phyloP scores from a whole-genome alignment of 2,113 vertebrate species.

The Oxygymnocypris stewartii region DNA sequence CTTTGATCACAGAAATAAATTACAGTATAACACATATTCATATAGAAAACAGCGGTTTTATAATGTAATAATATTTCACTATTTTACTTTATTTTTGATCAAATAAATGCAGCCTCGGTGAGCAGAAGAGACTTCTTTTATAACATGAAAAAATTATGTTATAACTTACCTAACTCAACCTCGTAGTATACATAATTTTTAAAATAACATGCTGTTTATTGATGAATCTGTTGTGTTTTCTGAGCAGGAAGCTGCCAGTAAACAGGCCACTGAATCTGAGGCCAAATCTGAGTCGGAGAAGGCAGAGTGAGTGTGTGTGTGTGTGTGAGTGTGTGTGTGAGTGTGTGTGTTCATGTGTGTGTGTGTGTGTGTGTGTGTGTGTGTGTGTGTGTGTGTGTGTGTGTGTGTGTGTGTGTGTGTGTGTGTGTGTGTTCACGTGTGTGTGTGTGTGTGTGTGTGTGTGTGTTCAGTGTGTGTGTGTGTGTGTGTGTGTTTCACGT shows the following conservation, averaged over 20 bases:
- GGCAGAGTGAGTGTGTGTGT: constrained; percentile 84
- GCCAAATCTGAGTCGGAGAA: constrained; percentile 88
- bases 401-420: background rate
- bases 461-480: background rate
- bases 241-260: constrained; percentile 80
- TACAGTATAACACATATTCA: too few species aligned
- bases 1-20: too few species aligned
- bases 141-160: background rate
- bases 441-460: constrained; percentile 9
- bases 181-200: background rate
- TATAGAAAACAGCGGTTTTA: too few species aligned
- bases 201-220: background rate
- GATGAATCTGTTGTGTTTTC: constrained; percentile 18
- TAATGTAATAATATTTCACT: too few species aligned
- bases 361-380: too few species aligned
- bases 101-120: too few species aligned
- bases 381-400: too few species aligned
- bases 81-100: too few species aligned
- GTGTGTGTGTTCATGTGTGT: background rate
- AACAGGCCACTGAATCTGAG: constrained; percentile 75
- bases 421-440: background rate
- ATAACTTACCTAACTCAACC: background rate
- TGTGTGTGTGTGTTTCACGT: too few species aligned
- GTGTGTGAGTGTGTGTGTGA: background rate
- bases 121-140: too few species aligned